Conservation (phyloP, 2,888 invertebrate species). For the Chaitophorus viminalis region DNA sequence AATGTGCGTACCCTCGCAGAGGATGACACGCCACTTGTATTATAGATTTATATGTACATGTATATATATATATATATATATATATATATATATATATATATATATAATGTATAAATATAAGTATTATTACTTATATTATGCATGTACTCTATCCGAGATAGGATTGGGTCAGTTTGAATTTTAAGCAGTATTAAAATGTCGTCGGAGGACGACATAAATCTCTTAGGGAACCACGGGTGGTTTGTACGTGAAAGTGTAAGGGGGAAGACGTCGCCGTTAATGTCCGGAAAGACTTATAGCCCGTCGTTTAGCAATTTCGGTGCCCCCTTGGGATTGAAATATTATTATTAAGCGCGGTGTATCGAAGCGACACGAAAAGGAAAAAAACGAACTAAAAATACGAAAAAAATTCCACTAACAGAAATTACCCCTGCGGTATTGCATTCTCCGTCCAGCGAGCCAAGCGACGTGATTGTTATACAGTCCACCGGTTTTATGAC, state of each 20-base stretch:
- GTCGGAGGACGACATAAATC: not conserved
- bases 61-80: too few species aligned
- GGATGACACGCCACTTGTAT: too few species aligned
- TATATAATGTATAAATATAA: too few species aligned
- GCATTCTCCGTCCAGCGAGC: not conserved
- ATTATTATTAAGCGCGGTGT: not conserved
- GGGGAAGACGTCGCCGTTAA: not conserved
- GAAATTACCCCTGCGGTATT: not conserved
- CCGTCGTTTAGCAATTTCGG: not conserved
- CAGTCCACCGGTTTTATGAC: slow-evolving; percentile 15
- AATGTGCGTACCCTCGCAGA: too few species aligned
- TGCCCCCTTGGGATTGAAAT: not conserved
- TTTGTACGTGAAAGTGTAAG: not conserved
- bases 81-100: too few species aligned
- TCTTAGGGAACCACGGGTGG: not conserved
- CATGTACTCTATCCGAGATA: not conserved
- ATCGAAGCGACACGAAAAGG: not conserved
- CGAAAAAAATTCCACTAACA: not conserved
- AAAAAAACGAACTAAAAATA: too few species aligned
- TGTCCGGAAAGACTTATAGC: not conserved
- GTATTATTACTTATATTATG: not conserved
- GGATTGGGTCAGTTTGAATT: slow-evolving; percentile 8
- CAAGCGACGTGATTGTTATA: not conserved
- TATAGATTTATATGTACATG: too few species aligned
- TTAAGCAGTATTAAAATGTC: slow-evolving; percentile 30